Base-by-base conservation (phyloP, 1,140 invertebrate genomes). In the Phenacoccus solenopsis region DNA sequence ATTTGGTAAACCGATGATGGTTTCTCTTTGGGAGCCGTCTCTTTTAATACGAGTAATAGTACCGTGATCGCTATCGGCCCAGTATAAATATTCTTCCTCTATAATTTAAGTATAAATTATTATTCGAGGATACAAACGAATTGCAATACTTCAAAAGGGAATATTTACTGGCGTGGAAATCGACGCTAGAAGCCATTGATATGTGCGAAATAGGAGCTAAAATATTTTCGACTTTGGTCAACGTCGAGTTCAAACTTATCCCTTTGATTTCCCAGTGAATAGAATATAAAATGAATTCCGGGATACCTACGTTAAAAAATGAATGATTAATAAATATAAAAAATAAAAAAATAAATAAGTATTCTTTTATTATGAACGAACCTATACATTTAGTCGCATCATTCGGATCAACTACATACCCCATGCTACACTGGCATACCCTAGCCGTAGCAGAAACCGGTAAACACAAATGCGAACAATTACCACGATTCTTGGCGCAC, bases 401-500 rank as follows among this genome's bases (percentile, higher is more conserved):
- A 12, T 78, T 78, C 1, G 82, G 80, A 76, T 87, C 81, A 16
- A 80, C 74, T 21, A 76, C 73, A 78, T 88, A 92, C 0, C 92
- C 91, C 28, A 86, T 82, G 1, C 91, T 88, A 79, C 91, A 95
- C 69, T 81, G 83, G 77, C 91, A 94, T 0, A 82, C 81, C 73
- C 83, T 81, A 12, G 79, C 78, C 0, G 75, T 79, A 10, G 74
- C 70, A 0, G 83, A 84, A 21, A 82, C 80, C 12, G 90, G 87
- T 68, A 95, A 77, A 78, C 92, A 95, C 1, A 94, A 78, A 78
- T 94, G 91, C 71, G 86, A 81, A 77, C 91, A 93, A 28, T 81
- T 82, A 35, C 84, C 83, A 74, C 83, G 85, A 69, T 85, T 81
- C 5, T 76, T 82, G 75, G 76, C 75, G 73, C 84, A 85, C 0